Conservation (phyloP, 2,797 vertebrate species). For the Gallinago nigripennis region DNA sequence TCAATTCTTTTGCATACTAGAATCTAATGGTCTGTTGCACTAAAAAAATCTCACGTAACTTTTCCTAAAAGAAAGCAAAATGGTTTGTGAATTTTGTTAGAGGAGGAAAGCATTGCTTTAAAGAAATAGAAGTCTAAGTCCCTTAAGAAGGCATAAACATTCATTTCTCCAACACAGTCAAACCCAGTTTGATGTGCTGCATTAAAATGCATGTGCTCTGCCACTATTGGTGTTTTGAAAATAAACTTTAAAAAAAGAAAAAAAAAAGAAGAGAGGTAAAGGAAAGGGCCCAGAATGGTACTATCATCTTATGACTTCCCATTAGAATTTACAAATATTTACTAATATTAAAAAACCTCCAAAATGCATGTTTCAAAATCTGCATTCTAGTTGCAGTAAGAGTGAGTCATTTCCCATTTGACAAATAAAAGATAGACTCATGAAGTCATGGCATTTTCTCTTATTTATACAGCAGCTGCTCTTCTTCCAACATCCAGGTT, state of each 20-base stretch:
- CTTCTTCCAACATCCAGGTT: conserved; percentile 10
- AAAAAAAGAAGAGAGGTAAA: background rate
- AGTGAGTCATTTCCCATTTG: conserved; percentile 20
- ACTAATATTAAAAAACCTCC: background rate
- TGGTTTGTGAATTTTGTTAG: background rate
- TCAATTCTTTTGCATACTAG: background rate
- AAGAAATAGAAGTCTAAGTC: background rate
- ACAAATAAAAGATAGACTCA: conserved; percentile 38
- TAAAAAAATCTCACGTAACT: background rate
- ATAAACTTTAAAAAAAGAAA: background rate
- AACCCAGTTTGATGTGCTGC: background rate
- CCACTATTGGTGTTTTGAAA: background rate
- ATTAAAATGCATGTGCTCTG: background rate
- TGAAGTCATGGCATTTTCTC: conserved; percentile 38
- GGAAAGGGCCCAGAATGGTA: background rate
- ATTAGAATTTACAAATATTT: conserved; percentile 10
- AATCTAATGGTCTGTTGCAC: background rate
- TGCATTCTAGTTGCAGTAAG: background rate
- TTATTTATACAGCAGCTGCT: conserved; percentile 44
- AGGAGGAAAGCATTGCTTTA: background rate
- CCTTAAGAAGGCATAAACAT: background rate
- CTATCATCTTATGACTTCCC: background rate
- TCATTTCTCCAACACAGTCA: background rate
- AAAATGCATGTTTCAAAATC: background rate
- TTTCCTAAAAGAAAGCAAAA: background rate